phyloP scores from a whole-genome alignment of 2,797 vertebrate species.

The Sebastiscus tertius region DNA sequence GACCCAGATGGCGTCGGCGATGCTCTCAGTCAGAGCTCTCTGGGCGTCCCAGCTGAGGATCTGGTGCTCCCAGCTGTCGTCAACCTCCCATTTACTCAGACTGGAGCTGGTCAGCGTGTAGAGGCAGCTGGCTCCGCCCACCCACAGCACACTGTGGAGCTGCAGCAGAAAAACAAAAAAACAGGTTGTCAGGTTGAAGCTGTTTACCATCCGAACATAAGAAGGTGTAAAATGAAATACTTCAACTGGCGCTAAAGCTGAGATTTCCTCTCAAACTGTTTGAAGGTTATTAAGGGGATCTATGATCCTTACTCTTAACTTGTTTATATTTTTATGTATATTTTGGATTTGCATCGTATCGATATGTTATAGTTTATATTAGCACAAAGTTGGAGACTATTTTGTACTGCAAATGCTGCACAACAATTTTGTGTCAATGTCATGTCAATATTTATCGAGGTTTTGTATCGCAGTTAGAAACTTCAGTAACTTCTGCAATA shows the following conservation, averaged over 20 bases:
- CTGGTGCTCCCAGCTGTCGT: slow-evolving; percentile 87
- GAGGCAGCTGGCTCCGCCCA: slow-evolving; percentile 79
- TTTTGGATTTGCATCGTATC: too few species aligned
- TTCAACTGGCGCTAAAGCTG: not conserved
- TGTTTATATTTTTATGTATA: fast-evolving
- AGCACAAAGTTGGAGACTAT: too few species aligned
- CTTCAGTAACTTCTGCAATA: too few species aligned
- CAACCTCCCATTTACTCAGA: slow-evolving; percentile 92
- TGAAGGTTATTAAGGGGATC: not conserved
- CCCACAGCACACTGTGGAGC: slow-evolving; percentile 91
- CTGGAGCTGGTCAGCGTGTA: slow-evolving; percentile 89
- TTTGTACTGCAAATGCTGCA: too few species aligned
- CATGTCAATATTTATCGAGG: too few species aligned
- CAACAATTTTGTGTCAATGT: too few species aligned
- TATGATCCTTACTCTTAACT: too few species aligned
- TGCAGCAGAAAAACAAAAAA: slow-evolving; percentile 53
- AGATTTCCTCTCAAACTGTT: not conserved
- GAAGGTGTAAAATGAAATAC: not conserved
- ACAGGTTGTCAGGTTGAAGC: not conserved
- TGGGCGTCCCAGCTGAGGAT: slow-evolving; percentile 89
- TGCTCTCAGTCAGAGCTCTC: slow-evolving; percentile 85
- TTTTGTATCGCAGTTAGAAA: too few species aligned
- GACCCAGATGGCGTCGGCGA: slow-evolving; percentile 95
- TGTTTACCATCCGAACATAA: too few species aligned
- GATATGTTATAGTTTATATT: too few species aligned